A percentile compares a stretch with the other conserved stretches of the same genome.
Evolutionary conservation across 1,140 invertebrate genomes (phyloP).

Genomic region (Oryzaephilus surinamensis): DNA sequence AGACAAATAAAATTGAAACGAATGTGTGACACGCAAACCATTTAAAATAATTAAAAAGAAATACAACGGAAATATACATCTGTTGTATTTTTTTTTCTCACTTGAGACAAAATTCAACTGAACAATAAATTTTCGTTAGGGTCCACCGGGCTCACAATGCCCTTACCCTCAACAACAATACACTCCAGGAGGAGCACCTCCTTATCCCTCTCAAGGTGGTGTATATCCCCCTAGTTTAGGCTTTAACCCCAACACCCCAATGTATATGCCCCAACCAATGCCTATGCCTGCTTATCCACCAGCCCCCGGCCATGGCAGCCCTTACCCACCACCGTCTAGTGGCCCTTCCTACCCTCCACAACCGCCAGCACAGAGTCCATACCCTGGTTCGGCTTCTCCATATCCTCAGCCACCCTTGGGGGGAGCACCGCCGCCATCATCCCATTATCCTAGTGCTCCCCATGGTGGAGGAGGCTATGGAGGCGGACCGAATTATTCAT

Average conservation of each 20-base stretch:
- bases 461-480: too few relatives aligned
- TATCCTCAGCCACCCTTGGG: not conserved
- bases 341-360: conserved; percentile 8
- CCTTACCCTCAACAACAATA: conserved; percentile 5
- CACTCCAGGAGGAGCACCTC: conserved; percentile 2
- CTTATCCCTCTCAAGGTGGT: conserved; percentile 17
- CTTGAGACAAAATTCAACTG: too few relatives aligned
- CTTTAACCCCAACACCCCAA: conserved; percentile 24
- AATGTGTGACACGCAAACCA: too few relatives aligned
- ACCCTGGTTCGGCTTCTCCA: not conserved
- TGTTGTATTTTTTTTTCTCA: too few relatives aligned
- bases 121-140: not conserved
- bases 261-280: conserved; percentile 31
- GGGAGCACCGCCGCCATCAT: not conserved
- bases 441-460: not conserved
- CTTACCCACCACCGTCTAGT: conserved; percentile 1
- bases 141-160: not conserved
- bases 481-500: too few relatives aligned
- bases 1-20: too few relatives aligned
- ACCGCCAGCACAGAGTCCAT: not conserved
- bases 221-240: conserved; percentile 30
- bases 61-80: too few relatives aligned
- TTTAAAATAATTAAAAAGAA: too few relatives aligned
- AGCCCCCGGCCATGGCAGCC: conserved; percentile 2
- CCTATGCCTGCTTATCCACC: conserved; percentile 12